Evolutionary conservation across 1,140 invertebrate genomes (phyloP).

Genomic region (Nasonia giraulti): DNA sequence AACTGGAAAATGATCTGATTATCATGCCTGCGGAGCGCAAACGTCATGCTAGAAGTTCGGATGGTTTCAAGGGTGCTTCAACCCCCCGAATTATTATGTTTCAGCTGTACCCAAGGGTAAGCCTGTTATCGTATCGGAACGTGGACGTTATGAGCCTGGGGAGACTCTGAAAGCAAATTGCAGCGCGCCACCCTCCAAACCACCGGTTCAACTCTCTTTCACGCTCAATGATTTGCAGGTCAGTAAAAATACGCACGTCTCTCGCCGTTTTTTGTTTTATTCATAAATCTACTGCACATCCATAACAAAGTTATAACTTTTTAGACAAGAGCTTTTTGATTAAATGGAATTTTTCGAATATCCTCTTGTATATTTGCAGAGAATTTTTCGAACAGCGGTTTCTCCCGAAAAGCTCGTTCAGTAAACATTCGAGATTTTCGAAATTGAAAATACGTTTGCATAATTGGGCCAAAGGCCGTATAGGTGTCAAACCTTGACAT

Average conservation of each 20-base stretch:
- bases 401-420: no score
- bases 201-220: slow-evolving; percentile 81
- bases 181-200: slow-evolving; percentile 82
- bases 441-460: no score
- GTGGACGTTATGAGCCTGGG: slow-evolving; percentile 82
- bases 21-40: slow-evolving; percentile 30
- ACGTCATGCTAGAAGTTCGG: slow-evolving; percentile 44
- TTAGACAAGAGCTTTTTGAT: no score
- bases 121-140: slow-evolving; percentile 75
- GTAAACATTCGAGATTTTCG: no score
- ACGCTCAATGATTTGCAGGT: slow-evolving; percentile 84
- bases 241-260: slow-evolving; percentile 45
- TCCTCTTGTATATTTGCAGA: no score
- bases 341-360: no score
- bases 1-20: slow-evolving; percentile 56
- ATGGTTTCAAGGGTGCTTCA: slow-evolving; percentile 37
- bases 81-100: slow-evolving; percentile 63
- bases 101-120: slow-evolving; percentile 68
- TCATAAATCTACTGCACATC: not conserved
- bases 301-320: no score
- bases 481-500: no score
- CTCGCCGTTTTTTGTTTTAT: not conserved
- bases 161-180: slow-evolving; percentile 86
- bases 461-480: no score
- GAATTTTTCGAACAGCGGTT: no score